These are phyloP conservation scores for Coptodon rendalli DNA, from an alignment of 2,113 vertebrate species.

Conservation along the genomic window DNA sequence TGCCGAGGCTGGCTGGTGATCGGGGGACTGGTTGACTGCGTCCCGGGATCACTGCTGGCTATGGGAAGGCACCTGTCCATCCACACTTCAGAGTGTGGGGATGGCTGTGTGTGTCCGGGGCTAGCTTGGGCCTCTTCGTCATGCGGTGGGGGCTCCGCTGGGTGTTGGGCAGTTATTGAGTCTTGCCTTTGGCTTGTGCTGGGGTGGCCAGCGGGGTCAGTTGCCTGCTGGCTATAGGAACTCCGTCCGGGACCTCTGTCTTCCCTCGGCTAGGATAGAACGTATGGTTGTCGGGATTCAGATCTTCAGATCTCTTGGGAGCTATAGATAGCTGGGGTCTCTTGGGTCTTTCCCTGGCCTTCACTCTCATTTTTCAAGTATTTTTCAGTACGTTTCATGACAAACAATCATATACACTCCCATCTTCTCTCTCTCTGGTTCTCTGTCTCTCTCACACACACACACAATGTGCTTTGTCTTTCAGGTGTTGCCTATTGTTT, in stretches of 20 bases:
- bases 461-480: neutral
- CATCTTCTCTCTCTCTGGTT: neutral
- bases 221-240: neutral
- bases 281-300: accelerated
- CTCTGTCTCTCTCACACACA: neutral
- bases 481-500: neutral
- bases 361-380: neutral
- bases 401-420: neutral
- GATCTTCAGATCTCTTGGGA: neutral
- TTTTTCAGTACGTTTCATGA: accelerated
- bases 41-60: neutral
- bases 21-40: neutral
- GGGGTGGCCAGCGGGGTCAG: accelerated
- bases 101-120: accelerated
- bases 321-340: neutral
- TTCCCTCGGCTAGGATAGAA: neutral
- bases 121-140: neutral
- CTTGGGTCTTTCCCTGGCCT: neutral
- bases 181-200: neutral
- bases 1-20: neutral
- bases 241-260: accelerated
- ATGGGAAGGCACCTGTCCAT: accelerated
- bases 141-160: neutral
- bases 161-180: neutral
- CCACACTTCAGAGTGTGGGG: neutral